phyloP scores from a whole-genome alignment of 2,113 vertebrate species.

The Sphaerodactylus townsendi region DNA sequence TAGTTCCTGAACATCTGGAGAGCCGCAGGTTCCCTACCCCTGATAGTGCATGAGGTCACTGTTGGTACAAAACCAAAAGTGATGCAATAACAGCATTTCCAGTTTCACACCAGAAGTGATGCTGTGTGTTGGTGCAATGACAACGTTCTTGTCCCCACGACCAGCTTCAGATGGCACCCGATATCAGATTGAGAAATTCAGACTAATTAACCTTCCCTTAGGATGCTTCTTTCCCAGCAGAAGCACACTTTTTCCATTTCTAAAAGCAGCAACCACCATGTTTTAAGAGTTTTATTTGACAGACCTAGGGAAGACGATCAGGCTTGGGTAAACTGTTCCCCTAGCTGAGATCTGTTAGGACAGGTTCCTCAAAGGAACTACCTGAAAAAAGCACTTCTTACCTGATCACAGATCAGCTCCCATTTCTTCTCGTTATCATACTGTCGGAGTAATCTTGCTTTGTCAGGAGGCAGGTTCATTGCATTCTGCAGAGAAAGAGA shows the following conservation, averaged over 20 bases:
- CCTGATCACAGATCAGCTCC: conserved; percentile 99
- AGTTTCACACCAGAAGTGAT: no score
- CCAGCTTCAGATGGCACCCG: no score
- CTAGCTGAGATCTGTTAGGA: no score
- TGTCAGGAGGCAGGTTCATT: conserved; percentile 98
- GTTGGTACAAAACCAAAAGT: no score
- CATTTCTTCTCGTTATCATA: conserved; percentile 99
- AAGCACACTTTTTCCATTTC: not conserved
- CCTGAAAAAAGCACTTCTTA: conserved; percentile 57
- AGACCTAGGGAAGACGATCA: not conserved
- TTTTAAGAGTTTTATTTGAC: not conserved
- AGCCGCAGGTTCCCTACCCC: no score
- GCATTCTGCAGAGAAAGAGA: conserved; percentile 83
- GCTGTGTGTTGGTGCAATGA: no score
- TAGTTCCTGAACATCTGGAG: no score
- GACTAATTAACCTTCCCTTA: not conserved
- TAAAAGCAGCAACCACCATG: not conserved
- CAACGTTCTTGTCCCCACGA: no score
- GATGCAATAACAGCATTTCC: no score
- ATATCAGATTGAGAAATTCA: not conserved
- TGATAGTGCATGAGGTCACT: no score
- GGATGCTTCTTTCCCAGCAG: not conserved
- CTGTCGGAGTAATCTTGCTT: conserved; percentile 92
- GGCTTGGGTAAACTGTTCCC: not conserved
- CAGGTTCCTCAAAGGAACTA: accelerated